Base-by-base conservation (phyloP, 2,113 vertebrate species). In the Syngnathus floridae region DNA sequence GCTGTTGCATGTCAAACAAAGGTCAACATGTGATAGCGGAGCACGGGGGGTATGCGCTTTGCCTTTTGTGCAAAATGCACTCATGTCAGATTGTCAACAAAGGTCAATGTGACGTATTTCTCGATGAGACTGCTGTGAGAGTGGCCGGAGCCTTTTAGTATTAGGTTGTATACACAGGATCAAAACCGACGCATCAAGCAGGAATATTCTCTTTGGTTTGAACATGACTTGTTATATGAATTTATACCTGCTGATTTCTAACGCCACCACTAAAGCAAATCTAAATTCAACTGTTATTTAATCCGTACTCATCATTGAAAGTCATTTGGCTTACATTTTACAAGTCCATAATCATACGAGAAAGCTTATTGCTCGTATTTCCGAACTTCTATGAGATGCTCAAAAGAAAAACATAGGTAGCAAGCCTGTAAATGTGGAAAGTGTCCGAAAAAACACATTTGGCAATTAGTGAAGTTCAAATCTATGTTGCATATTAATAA, bases 1-100 rank as follows among this genome's bases (percentile, higher is more conserved):
- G 58, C 67, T 74, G 75, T 81, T 82, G 82, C 85, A 87, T 84
- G 86, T 76, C 82, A 84, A 82, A 82, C 78, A 86, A 87, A 88
- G 84, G 87, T 88, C 85, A 86, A 62, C 48, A 57, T 69, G 79
- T 79, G 72, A 73, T 67, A 54, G 71, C 45, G 37, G 46, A 71
- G 45, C 31, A n/a, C 55, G 52, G 45, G 31, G 12, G 31, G 22
- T 26, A 55, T 31, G 26, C 26, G 54, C 54, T 14, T 31, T 35
- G 54, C 12, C 22, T 57, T 38, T 66, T 22, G 61, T 74, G 66
- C 35, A 71, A 78, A 84, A 76, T 69, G 65, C 61, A 80, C 67
- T 72, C 16, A 14, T 68, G 77, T 79, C 79, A 82, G 75, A 79
- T 74, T 68, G 35, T 37, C 67, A 9, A 49, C 54, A 86, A 86